Base-by-base conservation (phyloP, 2,797 vertebrate genomes). In the Schizothorax lantsangensis region DNA sequence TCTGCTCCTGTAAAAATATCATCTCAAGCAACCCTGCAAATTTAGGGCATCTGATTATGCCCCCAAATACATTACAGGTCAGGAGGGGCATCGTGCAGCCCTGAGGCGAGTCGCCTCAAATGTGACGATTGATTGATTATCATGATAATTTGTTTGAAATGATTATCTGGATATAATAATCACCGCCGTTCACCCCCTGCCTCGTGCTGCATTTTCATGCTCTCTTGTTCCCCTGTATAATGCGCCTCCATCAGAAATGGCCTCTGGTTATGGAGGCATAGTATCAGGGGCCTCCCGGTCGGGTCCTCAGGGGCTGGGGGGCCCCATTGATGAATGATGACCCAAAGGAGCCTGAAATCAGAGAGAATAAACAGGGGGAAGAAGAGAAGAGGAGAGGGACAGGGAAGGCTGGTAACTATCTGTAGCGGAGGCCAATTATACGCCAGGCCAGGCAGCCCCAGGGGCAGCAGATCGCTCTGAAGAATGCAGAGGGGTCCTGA, bases 131-230 rank as follows among this genome's bases (percentile, higher is more conserved):
- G 97, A 98, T 97, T 96, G 97, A 97, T 97, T 97, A 97, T 98
- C 97, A 97, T 96, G 96, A 97, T 98, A 96, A 99, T 98, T 97
- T 96, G 96, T 96, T 96, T 96, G 93, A 97, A 96, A 97, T 97
- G 96, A 97, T 97, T 96, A 96, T 97, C 94, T 96, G 96, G 96
- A 95, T 95, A 96, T 97, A 97, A 97, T 95, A 96, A 95, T 95
- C 93, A 89, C 89, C 87, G 95, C 89, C 93, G 10, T 79, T 79
- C 83, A 74, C 92, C 93, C 93, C 95, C 93, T 88, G 73, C 91
- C 71, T 14, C 52, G 14, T 69, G 69, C 23, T 71, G 47, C 84
- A 38, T 80, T 81, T 86, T 68, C 75, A 84, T 43, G 62, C 64
- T 85, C 75, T 15, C 43, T 87, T 85, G 82, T 82, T 26, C 47